phyloP scores from a whole-genome alignment of 2,797 vertebrate species.

The Acridotheres tristis region DNA sequence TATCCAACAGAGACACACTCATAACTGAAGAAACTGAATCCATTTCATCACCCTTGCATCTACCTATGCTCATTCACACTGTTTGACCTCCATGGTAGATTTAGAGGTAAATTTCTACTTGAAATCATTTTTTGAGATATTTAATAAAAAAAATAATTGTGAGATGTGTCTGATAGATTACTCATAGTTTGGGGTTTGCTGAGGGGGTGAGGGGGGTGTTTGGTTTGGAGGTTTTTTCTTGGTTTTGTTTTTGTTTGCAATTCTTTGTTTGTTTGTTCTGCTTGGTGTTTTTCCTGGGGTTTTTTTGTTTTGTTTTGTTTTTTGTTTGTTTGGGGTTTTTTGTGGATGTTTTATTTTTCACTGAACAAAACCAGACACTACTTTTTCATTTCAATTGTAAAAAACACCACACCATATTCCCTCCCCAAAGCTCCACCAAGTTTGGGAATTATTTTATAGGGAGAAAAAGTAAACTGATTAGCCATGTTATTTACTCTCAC shows the following conservation, averaged over 20 bases:
- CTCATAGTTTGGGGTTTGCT: background rate
- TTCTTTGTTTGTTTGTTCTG: background rate
- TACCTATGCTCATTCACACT: background rate
- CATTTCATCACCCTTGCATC: background rate
- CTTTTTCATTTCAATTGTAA: background rate
- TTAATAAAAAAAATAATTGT: background rate
- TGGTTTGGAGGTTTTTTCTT: background rate
- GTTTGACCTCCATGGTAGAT: background rate
- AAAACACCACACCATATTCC: fast-evolving
- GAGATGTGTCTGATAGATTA: background rate
- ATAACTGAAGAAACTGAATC: background rate
- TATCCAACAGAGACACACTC: background rate
- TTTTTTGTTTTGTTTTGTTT: background rate
- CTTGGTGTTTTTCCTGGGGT: background rate
- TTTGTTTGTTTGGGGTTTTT: background rate
- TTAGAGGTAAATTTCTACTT: background rate
- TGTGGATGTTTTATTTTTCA: background rate
- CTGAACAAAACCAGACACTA: background rate
- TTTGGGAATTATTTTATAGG: background rate
- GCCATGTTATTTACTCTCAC: background rate
- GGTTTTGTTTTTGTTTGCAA: background rate
- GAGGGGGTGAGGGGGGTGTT: background rate
- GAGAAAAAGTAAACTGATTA: background rate
- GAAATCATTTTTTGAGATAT: background rate
- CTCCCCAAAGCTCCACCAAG: background rate